Evolutionary conservation across 53 echinoderm and acorn worm genomes (phyloP), one percentile per base, ranked within the genome.

Genomic region (Actinopyga echinites): DNA sequence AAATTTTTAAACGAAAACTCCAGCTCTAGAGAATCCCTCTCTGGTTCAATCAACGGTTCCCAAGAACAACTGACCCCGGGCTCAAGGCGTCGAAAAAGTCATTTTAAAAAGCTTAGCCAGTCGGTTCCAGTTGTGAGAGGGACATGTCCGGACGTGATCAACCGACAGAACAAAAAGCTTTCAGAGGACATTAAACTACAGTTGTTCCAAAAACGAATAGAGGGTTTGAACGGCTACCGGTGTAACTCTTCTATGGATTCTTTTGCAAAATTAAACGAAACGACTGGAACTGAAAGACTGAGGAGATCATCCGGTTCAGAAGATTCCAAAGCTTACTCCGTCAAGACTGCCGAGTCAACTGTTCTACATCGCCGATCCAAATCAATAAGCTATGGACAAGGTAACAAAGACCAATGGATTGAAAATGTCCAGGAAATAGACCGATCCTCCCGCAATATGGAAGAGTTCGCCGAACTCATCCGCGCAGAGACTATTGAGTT

Each of bases 401-500:
- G 54, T 52, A 77, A 77, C 21, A 49, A 56, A 31, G 77, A 77
- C 31, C 15, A 53, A 77, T 77, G 77, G 77, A 77, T 77, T 32
- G 45, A 77, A 56, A 54, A 77, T 25, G 23, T 77, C 49, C 49
- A 45, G 77, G 77, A 77, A 29, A 26, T 77, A 30, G 77, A 71
- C 71, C 71, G 71, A 71, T 71, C 71, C 3, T 22, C 23, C 13
- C 43, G 22, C 4, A 71, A 21, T 44, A 49, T 49, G 49, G 49
- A 49, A 49, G 49, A 49, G 2, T 71, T 71, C 21, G 71, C 71
- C 5, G 45, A 44, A 20, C 35, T 71, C 9, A n/a, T 71, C 23
- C 71, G 42, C 40, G 71, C 71, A 8, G 23, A 71, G 36, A 71
- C 22, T 9, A 26, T 25, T 4, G 71, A 36, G 34, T 42, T 71